These are phyloP conservation scores for Apodemia mormo DNA, from an alignment of 2,888 invertebrate species.

Conservation along the genomic window DNA sequence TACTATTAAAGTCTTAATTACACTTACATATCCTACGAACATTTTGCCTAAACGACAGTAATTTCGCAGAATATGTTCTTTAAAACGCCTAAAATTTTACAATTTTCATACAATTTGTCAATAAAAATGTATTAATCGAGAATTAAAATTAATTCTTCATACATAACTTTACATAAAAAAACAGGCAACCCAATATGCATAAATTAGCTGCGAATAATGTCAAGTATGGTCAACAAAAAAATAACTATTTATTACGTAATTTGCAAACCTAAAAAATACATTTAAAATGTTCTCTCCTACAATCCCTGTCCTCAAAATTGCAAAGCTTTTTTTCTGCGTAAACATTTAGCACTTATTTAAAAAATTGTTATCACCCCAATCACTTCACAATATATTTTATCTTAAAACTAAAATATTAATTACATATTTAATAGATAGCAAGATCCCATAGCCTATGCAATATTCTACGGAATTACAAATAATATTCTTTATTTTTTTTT, in stretches of 20 bases:
- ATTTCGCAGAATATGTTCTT: conserved; percentile 14
- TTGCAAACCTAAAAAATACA: too few relatives aligned
- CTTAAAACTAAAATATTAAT: too few relatives aligned
- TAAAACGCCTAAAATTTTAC: conserved; percentile 19
- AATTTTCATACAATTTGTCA: conserved; percentile 22
- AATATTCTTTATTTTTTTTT: neutral
- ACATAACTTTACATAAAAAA: conserved; percentile 19
- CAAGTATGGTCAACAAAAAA: conserved; percentile 11
- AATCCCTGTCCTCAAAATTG: too few relatives aligned
- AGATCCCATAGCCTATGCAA: too few relatives aligned
- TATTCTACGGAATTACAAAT: too few relatives aligned
- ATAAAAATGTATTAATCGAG: conserved; percentile 23
- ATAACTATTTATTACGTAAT: neutral
- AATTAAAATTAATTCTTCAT: conserved; percentile 21
- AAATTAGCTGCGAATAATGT: conserved; percentile 23
- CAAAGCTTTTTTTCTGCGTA: too few relatives aligned
- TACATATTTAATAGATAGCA: too few relatives aligned
- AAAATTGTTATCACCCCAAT: too few relatives aligned
- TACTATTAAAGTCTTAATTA: conserved; percentile 8
- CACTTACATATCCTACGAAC: neutral
- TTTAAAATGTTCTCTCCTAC: too few relatives aligned
- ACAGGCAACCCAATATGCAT: conserved; percentile 25
- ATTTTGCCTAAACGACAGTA: neutral
- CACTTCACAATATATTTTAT: too few relatives aligned
- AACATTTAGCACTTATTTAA: too few relatives aligned